These are phyloP conservation scores for Erithacus rubecula DNA, from an alignment of 2,797 vertebrate species.

Conservation along the genomic window DNA sequence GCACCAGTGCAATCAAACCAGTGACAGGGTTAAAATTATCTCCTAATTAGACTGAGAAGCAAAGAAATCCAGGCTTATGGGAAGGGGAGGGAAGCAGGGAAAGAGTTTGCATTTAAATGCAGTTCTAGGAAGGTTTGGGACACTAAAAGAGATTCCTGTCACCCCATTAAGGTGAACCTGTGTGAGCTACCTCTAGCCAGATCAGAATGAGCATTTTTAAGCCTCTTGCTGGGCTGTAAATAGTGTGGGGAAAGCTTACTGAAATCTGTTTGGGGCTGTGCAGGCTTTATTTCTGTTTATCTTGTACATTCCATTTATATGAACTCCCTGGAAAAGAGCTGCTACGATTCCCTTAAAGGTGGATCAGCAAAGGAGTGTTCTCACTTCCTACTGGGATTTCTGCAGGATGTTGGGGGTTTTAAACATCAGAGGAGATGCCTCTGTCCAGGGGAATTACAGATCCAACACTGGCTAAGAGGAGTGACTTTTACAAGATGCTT, in stretches of 20 bases:
- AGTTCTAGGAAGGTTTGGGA: neutral
- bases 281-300: neutral
- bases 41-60: neutral
- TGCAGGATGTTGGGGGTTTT: neutral
- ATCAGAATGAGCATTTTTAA: neutral
- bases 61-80: neutral
- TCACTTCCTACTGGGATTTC: neutral
- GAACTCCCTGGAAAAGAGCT: neutral
- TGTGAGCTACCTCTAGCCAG: neutral
- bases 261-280: neutral
- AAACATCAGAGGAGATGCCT: neutral
- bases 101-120: neutral
- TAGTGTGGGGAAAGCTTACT: neutral
- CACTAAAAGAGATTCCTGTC: fast-evolving
- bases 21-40: conserved; percentile 49
- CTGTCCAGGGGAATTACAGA: neutral
- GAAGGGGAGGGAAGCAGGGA: neutral
- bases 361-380: neutral
- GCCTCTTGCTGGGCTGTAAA: neutral
- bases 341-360: fast-evolving
- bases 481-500: neutral
- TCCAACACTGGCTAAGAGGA: neutral
- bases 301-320: neutral
- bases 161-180: neutral
- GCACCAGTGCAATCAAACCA: neutral